These are phyloP conservation scores for Melanostigma gelatinosum DNA, from an alignment of 2,113 vertebrate genomes.

Conservation along the genomic window DNA sequence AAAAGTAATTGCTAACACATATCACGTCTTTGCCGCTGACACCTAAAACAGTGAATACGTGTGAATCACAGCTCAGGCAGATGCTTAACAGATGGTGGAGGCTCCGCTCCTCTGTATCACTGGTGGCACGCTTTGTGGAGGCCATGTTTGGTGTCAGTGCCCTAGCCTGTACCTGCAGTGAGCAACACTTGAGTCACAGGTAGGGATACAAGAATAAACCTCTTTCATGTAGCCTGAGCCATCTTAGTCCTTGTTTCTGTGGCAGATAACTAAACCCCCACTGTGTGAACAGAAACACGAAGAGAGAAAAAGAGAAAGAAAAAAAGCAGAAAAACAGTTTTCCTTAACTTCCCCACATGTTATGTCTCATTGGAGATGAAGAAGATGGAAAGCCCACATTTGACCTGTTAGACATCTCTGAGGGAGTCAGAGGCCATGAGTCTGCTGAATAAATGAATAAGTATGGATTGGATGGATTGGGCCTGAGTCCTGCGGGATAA, in stretches of 20 bases:
- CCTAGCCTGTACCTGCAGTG: constrained; percentile 39
- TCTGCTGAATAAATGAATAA: constrained; percentile 72
- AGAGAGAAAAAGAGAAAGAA: constrained; percentile 3
- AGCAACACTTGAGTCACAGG: constrained; percentile 55
- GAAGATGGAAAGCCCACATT: constrained; percentile 59
- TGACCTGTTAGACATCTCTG: constrained; percentile 46
- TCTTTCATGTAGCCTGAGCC: constrained; percentile 10
- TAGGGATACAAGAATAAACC: constrained; percentile 15
- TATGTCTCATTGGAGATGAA: constrained; percentile 55
- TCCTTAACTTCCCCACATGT: constrained; percentile 44
- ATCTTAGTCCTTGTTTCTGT: background rate
- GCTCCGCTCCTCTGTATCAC: constrained; percentile 37
- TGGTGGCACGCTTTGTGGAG: constrained; percentile 63
- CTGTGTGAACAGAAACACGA: constrained; percentile 16
- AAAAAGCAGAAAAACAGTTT: background rate
- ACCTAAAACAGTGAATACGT: constrained; percentile 41
- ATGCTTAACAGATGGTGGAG: constrained; percentile 70
- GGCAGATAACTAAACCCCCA: background rate
- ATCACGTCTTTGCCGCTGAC: constrained; percentile 37
- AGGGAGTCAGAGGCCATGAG: constrained; percentile 53
- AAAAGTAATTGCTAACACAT: constrained; percentile 39
- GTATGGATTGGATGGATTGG: constrained; percentile 67
- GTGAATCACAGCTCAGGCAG: constrained; percentile 62
- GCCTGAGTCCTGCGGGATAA: constrained; percentile 63
- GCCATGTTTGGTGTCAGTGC: constrained; percentile 55